These are phyloP conservation scores for Agelastica alni DNA, from an alignment of 2,888 invertebrate genomes.

Conservation along the genomic window DNA sequence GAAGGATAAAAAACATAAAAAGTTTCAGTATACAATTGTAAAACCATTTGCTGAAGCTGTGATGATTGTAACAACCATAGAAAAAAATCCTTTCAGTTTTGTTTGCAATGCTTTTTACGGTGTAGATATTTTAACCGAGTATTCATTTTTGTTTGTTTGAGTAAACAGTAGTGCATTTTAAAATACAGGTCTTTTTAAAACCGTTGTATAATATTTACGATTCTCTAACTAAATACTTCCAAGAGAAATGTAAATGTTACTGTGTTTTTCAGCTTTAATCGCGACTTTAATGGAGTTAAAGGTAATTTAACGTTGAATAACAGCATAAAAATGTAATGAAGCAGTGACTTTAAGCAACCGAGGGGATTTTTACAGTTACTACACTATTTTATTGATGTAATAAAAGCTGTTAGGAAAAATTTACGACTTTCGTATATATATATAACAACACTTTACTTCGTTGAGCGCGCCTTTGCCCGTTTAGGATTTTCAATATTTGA, in stretches of 20 bases:
- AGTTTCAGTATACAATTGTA: too few relatives aligned
- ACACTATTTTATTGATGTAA: slow-evolving; percentile 54
- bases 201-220: background rate
- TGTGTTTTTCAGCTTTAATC: background rate
- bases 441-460: slow-evolving; percentile 51
- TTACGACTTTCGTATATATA: slow-evolving; percentile 52
- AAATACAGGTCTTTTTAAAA: too few relatives aligned
- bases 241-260: background rate
- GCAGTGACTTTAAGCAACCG: slow-evolving; percentile 6
- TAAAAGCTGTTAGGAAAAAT: slow-evolving; percentile 55
- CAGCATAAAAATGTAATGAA: slow-evolving; percentile 4
- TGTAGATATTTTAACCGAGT: too few relatives aligned
- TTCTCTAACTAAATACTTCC: background rate
- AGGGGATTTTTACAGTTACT: slow-evolving; percentile 42
- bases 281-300: background rate
- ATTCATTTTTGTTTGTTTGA: too few relatives aligned
- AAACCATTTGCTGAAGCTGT: too few relatives aligned
- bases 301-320: background rate
- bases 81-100: too few relatives aligned
- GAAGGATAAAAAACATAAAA: too few relatives aligned
- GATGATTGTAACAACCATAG: too few relatives aligned
- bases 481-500: slow-evolving; percentile 55
- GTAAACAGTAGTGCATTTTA: too few relatives aligned
- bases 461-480: slow-evolving; percentile 49
- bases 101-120: too few relatives aligned